Evolutionary conservation across 2,113 vertebrate species (phyloP), one percentile per base, ranked within the genome.

Genomic region (Cynocephalus volans): DNA sequence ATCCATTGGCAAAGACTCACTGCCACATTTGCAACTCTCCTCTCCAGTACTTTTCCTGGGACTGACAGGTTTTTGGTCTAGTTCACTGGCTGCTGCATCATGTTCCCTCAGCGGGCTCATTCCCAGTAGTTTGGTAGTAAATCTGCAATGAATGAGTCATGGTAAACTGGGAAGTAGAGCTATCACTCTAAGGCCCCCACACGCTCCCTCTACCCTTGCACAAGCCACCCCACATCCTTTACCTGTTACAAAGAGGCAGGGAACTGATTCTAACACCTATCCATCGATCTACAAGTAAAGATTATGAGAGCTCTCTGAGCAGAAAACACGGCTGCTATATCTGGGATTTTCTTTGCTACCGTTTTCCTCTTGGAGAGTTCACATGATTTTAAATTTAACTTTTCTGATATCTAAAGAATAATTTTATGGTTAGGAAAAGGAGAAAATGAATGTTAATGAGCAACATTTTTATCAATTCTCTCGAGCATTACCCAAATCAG

Each of bases 51-150:
- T 94, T 77, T 97, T 90, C 93, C 93, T 45, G 21, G 48, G 72
- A 80, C 64, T 87, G 93, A 94, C 80, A 96, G 96, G 13, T 93
- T 97, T 90, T 93, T 87, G 92, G 92, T 93, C 81, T 87, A 54
- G 77, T 88, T 94, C 90, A 85, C 65, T 48, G 88, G 95, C 70
- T 90, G 48, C 85, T 81, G 33, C 73, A 86, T 72, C 3, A 2
- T 52, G 24, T 91, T 87, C 70, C 41, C 21, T 86, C 83, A 65
- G 14, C 54, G 45, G 50, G 67, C 75, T 95, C 95, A 67, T 91
- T 85, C 75, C 60, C 69, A 50, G 0, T n/a, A 54, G 75, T 91
- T 89, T 93, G 77, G 88, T 62, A 83, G 88, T 77, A 83, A 95
- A 83, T 81, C 91, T 93, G 23, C 24, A 3, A 93, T 45, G 81